Base-by-base conservation (phyloP, 2,888 invertebrate species). In the Dasypogon diadema region DNA sequence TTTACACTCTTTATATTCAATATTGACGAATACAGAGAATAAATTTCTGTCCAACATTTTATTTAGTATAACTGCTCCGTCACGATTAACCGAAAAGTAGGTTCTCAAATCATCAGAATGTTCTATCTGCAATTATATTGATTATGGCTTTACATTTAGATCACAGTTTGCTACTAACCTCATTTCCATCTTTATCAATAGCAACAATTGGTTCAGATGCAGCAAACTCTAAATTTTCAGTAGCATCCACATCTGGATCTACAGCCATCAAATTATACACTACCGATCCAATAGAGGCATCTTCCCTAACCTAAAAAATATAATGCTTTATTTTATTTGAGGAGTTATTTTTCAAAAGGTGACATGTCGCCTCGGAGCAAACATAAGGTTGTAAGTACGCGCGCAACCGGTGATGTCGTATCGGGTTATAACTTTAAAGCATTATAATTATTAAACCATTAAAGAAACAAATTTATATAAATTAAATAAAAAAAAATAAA, bases 101-200 rank as follows among this genome's bases (percentile, higher is more conserved):
- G 90, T 88, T 87, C 92, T 88, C 70, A 86, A 89, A 77, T 84
- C 83, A 54, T 88, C 87, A 73, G 82, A 85, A 26, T 84, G 84
- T 0, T 83, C 80, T 1, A 87, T 65, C 75, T 78, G 16, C 16
- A 58, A 51, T 24, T 2, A 30, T 30, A 5, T 30, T n/a, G n/a
- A n/a, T n/a, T n/a, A n/a, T n/a, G n/a, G n/a, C n/a, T n/a, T n/a
- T n/a, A n/a, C n/a, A n/a, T n/a, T n/a, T n/a, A n/a, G n/a, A n/a
- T n/a, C n/a, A n/a, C n/a, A n/a, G n/a, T n/a, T n/a, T n/a, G 48
- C 16, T 12, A 16, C 14, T n/a, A 54, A 92, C 92, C 85, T 92
- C 92, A 79, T 93, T 92, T 8, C 95, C 94, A 83, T 95, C 93
- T 80, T 92, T 93, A 81, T 96, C 95, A 2, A 93, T 90, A 0